Percentiles rank a stretch among this genome's conserved stretches.
These are phyloP conservation scores for Ceratina calcarata DNA, from an alignment of 1,140 invertebrate species.

Conservation along the genomic window DNA sequence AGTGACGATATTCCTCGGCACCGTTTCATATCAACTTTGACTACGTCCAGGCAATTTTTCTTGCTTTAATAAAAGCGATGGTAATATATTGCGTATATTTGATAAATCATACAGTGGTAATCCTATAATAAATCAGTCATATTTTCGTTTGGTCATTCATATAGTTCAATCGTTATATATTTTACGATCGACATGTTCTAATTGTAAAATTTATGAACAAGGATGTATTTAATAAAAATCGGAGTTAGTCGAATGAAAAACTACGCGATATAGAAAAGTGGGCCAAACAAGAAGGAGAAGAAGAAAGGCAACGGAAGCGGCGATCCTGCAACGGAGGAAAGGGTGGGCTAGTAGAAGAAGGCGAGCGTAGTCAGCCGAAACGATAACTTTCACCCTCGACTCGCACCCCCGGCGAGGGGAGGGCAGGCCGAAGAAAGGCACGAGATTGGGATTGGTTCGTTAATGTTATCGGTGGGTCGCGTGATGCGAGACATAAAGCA, in stretches of 20 bases:
- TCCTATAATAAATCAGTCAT: too few relatives aligned
- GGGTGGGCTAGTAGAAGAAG: neutral
- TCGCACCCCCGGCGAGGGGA: neutral
- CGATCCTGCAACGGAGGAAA: neutral
- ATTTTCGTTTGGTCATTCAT: too few relatives aligned
- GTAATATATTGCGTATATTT: too few relatives aligned
- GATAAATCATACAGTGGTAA: too few relatives aligned
- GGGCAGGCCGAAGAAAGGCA: slow-evolving; percentile 34
- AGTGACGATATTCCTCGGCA: too few relatives aligned
- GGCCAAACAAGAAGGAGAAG: slow-evolving; percentile 3
- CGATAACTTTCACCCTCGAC: slow-evolving; percentile 49
- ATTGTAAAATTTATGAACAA: neutral
- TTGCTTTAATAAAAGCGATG: too few relatives aligned
- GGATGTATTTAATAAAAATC: neutral
- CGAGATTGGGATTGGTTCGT: slow-evolving; percentile 61
- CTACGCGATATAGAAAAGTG: slow-evolving; percentile 11
- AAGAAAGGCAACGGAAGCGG: neutral
- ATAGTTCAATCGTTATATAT: too few relatives aligned
- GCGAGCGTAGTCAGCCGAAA: neutral
- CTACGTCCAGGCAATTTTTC: too few relatives aligned
- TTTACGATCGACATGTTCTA: too few relatives aligned
- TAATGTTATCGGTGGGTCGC: slow-evolving; percentile 66
- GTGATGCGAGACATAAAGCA: slow-evolving; percentile 61
- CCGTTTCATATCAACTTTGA: too few relatives aligned
- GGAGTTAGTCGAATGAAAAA: slow-evolving; percentile 12